Conservation (phyloP, 2,113 vertebrate species). For the Reinhardtius hippoglossoides region DNA sequence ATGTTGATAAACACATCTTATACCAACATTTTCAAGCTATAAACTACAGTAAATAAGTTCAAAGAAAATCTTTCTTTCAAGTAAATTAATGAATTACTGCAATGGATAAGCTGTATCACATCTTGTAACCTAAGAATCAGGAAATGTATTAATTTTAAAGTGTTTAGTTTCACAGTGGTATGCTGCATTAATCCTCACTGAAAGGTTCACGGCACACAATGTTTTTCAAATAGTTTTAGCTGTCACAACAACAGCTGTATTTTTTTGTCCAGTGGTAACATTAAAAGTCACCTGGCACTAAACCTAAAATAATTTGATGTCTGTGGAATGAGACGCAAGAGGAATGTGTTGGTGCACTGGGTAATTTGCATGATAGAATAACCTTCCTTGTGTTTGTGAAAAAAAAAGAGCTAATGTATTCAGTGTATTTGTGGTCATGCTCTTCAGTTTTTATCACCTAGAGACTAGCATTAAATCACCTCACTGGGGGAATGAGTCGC, state of each 20-base stretch:
- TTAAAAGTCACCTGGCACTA: conserved; percentile 72
- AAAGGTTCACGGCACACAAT: conserved; percentile 47
- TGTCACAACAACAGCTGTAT: conserved; percentile 49
- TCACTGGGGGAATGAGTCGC: conserved; percentile 85
- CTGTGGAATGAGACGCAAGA: conserved; percentile 72
- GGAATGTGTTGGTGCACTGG: conserved; percentile 71
- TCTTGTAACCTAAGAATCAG: background rate
- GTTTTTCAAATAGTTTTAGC: conserved; percentile 57
- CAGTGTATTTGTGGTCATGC: conserved; percentile 87
- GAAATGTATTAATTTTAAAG: conserved; percentile 25
- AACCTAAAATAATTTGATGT: conserved; percentile 79
- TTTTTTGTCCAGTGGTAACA: conserved; percentile 30
- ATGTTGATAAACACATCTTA: background rate
- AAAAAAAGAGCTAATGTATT: conserved; percentile 82
- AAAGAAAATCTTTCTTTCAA: background rate
- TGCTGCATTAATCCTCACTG: conserved; percentile 44
- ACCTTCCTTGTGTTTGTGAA: conserved; percentile 77
- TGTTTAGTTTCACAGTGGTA: conserved; percentile 23
- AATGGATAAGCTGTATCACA: background rate
- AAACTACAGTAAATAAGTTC: background rate
- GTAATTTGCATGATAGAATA: conserved; percentile 86
- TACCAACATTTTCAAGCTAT: background rate
- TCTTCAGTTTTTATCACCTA: conserved; percentile 86
- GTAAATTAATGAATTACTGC: background rate
- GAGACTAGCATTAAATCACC: conserved; percentile 87